phyloP scores from a whole-genome alignment of 2,888 invertebrate genomes.

The Tenodera sinensis region DNA sequence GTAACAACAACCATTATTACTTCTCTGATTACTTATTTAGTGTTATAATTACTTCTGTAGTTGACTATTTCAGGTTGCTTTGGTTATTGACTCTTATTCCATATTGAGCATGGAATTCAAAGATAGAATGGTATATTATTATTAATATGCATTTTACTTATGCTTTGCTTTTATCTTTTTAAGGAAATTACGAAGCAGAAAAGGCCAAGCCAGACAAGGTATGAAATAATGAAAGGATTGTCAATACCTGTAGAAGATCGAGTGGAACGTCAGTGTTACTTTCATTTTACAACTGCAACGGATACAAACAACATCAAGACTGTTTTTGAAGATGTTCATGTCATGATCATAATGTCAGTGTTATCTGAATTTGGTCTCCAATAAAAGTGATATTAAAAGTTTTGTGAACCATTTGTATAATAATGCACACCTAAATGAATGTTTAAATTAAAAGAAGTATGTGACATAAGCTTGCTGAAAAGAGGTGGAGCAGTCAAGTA shows the following conservation, averaged over 20 bases:
- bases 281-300: slow-evolving; percentile 72
- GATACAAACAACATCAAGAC: slow-evolving; percentile 69
- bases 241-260: slow-evolving; percentile 46
- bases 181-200: slow-evolving; percentile 32
- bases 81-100: too few species aligned
- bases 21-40: too few species aligned
- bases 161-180: slow-evolving; percentile 15
- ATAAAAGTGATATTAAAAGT: not conserved
- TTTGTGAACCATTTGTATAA: too few species aligned
- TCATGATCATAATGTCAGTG: slow-evolving; percentile 50
- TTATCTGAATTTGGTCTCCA: not conserved
- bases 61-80: too few species aligned
- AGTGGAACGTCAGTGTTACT: slow-evolving; percentile 59
- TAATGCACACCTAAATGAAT: too few species aligned
- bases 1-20: too few species aligned
- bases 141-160: not conserved
- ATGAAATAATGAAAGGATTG: slow-evolving; percentile 39
- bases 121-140: too few species aligned
- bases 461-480: too few species aligned
- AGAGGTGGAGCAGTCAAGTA: too few species aligned
- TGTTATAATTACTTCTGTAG: too few species aligned
- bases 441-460: too few species aligned
- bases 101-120: too few species aligned
- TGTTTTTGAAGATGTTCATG: slow-evolving; percentile 71
- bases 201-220: not conserved